Percentiles rank a stretch among this genome's conserved stretches.
Evolutionary conservation across 2,888 invertebrate genomes (phyloP).

Genomic region (Drosophila cognata): DNA sequence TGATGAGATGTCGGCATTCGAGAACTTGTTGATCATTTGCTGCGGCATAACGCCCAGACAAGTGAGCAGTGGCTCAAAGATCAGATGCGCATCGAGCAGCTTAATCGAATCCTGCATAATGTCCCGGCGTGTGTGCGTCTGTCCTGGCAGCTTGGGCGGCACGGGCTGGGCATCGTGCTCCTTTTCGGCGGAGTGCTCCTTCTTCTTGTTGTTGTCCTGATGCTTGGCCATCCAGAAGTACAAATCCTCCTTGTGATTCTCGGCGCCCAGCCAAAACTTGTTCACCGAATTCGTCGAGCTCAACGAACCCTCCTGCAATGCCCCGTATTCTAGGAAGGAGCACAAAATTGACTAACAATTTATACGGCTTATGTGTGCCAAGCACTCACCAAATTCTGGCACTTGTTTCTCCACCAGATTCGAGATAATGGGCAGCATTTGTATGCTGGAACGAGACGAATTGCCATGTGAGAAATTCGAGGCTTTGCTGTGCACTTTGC

Average conservation of each 20-base stretch:
- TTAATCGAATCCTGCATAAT: constrained; percentile 93
- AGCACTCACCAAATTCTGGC: constrained; percentile 83
- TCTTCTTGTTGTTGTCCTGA: constrained; percentile 86
- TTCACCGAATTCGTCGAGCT: constrained; percentile 86
- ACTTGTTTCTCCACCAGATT: constrained; percentile 84
- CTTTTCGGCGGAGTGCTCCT: constrained; percentile 85
- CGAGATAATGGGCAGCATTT: constrained; percentile 85
- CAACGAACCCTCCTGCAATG: constrained; percentile 91
- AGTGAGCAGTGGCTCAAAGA: constrained; percentile 95
- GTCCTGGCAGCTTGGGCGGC: constrained; percentile 85
- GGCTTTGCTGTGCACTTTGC: constrained; percentile 78
- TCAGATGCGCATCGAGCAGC: constrained; percentile 95
- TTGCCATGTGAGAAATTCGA: constrained; percentile 84
- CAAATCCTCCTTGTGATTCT: constrained; percentile 92
- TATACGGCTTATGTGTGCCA: not conserved
- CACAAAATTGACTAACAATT: not conserved
- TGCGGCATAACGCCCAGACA: constrained; percentile 96
- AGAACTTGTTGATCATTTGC: constrained; percentile 88
- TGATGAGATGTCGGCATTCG: constrained; percentile 87
- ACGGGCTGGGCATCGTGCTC: constrained; percentile 86
- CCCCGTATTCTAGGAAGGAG: constrained; percentile 88
- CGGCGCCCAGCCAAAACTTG: constrained; percentile 82
- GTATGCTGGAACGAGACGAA: constrained; percentile 85
- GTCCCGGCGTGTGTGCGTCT: constrained; percentile 87
- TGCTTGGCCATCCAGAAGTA: constrained; percentile 99